phyloP scores from a whole-genome alignment of 1,140 invertebrate genomes.

The Gryon sp. region DNA sequence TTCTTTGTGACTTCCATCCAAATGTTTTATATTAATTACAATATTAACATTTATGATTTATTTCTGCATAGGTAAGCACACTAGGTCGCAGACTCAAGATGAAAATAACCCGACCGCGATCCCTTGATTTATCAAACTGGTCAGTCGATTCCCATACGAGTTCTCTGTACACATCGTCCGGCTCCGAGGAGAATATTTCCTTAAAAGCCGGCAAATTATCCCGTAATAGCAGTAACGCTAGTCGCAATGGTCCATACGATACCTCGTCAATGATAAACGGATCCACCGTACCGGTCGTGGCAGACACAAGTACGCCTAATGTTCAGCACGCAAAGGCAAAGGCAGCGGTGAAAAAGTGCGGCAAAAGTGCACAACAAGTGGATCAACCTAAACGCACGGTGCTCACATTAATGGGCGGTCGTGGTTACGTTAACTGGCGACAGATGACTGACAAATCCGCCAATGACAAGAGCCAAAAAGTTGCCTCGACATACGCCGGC shows the following conservation, averaged over 20 bases:
- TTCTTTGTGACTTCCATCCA: too few species aligned
- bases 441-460: conserved; percentile 78
- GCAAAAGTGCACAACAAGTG: conserved; percentile 73
- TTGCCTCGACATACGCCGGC: conserved; percentile 66
- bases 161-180: conserved; percentile 88
- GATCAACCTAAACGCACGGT: conserved; percentile 86
- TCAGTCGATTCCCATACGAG: conserved; percentile 92
- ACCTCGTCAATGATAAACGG: conserved; percentile 49
- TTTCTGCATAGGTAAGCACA: conserved; percentile 82
- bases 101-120: conserved; percentile 88
- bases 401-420: conserved; percentile 91
- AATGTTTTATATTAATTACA: too few species aligned
- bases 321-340: conserved; percentile 52
- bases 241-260: conserved; percentile 81
- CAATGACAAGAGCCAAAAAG: conserved; percentile 73
- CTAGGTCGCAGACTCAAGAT: conserved; percentile 88
- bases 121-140: conserved; percentile 91
- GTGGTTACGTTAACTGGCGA: conserved; percentile 91
- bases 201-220: conserved; percentile 83
- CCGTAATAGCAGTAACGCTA: conserved; percentile 86
- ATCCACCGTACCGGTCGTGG: conserved; percentile 17
- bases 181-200: conserved; percentile 89
- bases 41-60: background rate
- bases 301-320: conserved; percentile 33
- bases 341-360: conserved; percentile 68